Base-by-base conservation (phyloP, 2,888 invertebrate genomes). In the Calameuta pallipes region DNA sequence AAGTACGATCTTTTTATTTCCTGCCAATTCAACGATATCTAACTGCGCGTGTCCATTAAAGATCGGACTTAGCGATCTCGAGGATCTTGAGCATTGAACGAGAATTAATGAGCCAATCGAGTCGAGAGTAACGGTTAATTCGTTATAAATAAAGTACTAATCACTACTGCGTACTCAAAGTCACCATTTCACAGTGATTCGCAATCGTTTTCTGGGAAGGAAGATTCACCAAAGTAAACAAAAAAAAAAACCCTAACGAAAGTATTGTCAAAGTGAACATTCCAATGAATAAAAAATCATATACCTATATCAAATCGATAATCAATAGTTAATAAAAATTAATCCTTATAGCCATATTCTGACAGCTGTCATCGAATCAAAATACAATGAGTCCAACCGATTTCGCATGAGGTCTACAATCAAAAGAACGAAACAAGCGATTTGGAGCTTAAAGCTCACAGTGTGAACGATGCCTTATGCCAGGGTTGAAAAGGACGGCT, bases 61-160 rank as follows among this genome's bases (percentile, higher is more conserved):
- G 2, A 9, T 56, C 23, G 23, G 56, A 23, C 23, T 56, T 56
- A 56, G 56, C 9, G 56, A 23, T 56, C 56, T 56, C 9, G 23
- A 56, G 56, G 79, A 81, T 79, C 82, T 82, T 81, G 79, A 84
- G 85, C 81, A 82, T 81, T 78, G 79, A 80, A 80, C 84, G 79
- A 76, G 82, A 85, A 85, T 86, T 84, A 86, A 86, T 81, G 84
- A 84, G 83, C 80, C 80, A 82, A 23, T 56, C 56, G 23, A 56
- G 23, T 56, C 56, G 9, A 56, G 56, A 56, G 56, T 56, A 23
- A 56, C 56, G 56, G 23, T 56, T 2, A 56, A 9, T 23, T 23
- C 23, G 15, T 23, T 23, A 56, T 9, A 9, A 56, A 56, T 56
- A 23, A 9, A 56, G 9, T 56, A 23, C 56, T 23, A 23, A 56